Conservation (phyloP, 2,888 invertebrate genomes). For the Neoitamus cyanurus region DNA sequence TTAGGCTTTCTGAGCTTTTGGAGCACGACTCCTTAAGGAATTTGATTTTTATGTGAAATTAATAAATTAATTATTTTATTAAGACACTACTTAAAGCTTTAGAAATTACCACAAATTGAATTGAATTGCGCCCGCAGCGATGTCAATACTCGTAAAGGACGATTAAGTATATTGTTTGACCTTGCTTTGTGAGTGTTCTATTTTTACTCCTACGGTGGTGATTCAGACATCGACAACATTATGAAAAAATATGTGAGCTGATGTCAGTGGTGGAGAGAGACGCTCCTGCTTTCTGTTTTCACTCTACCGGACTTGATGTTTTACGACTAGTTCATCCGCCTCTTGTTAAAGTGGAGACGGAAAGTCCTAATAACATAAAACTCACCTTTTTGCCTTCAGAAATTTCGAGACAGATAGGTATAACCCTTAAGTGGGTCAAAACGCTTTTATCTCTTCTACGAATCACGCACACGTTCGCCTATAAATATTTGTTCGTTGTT, state of each 20-base stretch:
- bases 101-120: background rate
- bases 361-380: conserved; percentile 30
- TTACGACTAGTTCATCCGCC: conserved; percentile 1
- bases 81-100: background rate
- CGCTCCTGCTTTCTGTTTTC: background rate
- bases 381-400: conserved; percentile 13
- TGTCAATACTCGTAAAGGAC: background rate
- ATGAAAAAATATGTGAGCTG: background rate
- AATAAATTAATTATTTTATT: background rate
- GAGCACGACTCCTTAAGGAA: background rate
- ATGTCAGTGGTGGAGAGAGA: background rate
- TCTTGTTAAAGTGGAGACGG: background rate
- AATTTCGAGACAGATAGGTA: background rate
- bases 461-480: conserved; percentile 17
- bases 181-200: background rate
- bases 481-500: background rate
- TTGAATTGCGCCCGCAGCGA: background rate
- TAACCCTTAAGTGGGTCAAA: conserved; percentile 37
- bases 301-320: background rate
- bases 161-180: background rate
- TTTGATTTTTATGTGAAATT: background rate
- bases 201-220: conserved; percentile 14
- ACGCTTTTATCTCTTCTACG: conserved; percentile 3
- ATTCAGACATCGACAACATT: background rate
- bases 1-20: background rate